Evolutionary conservation across 2,797 vertebrate species (phyloP), one percentile per base, ranked within the genome.

Genomic region (Thripadectes ignobilis): DNA sequence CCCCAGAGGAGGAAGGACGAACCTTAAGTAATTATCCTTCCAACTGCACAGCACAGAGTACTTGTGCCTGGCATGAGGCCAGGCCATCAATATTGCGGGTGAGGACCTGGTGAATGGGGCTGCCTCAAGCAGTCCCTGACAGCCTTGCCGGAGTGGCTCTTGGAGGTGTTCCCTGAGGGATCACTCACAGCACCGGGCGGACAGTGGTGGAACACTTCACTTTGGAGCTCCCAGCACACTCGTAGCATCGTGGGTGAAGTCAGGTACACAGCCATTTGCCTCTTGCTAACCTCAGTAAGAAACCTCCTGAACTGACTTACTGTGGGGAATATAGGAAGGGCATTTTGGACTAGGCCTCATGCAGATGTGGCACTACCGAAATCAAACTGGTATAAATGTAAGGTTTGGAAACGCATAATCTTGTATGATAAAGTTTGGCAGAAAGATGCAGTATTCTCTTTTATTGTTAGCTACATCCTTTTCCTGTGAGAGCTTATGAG

Each of bases 391-490:
- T 63, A 19, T 18, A 69, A 85, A 36, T 39, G 3, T 18, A 27
- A 49, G 45, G 39, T 88, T 89, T 85, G 71, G 65, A 92, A 93
- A 61, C 57, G 52, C n/a, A 22, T 22, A 29, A 55, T 82, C 83
- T 34, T 14, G 27, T 58, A 14, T 11, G 38, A 52, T 85, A 18
- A 85, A 52, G 74, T 77, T 62, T 95, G 92, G 89, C 67, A 68
- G 74, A 94, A 77, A 86, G 92, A 48, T 4, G n/a, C 32, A 20
- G 24, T 59, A 29, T n/a, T 93, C 77, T 94, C 68, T 85, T 77
- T 94, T 62, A 89, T 88, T 94, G 95, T 92, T 88, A 93, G 91
- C 83, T 96, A 80, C 92, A 95, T 90, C 94, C 96, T 94, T 95
- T 97, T 96, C 95, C 95, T 96, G 90, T 82, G 85, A 94, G 80